Evolutionary conservation across 2,888 invertebrate genomes (phyloP).

Genomic region (Cheilosia grossa): DNA sequence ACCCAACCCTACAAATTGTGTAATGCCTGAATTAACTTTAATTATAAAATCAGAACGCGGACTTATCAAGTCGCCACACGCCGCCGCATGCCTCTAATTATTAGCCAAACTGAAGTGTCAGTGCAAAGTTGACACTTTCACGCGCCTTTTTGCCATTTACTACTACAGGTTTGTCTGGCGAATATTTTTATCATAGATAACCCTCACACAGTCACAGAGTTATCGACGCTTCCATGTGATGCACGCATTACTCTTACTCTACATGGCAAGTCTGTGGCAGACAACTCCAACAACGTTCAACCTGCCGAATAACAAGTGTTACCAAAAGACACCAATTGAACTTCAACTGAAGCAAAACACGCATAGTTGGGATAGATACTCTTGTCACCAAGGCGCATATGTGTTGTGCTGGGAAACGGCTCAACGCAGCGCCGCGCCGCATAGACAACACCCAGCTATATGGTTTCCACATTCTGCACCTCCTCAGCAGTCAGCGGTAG

Average conservation of each 20-base stretch:
- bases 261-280: slow-evolving; percentile 72
- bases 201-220: slow-evolving; percentile 1
- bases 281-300: slow-evolving; percentile 49
- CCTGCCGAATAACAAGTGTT: slow-evolving; percentile 29
- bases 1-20: slow-evolving; percentile 39
- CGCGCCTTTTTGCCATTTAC: slow-evolving; percentile 53
- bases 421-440: slow-evolving; percentile 3
- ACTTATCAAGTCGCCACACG: slow-evolving; percentile 18
- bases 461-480: slow-evolving; percentile 58
- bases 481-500: slow-evolving; percentile 28
- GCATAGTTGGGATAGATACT: slow-evolving; percentile 37
- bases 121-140: slow-evolving; percentile 63
- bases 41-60: slow-evolving; percentile 15
- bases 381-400: background rate
- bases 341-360: slow-evolving; percentile 57
- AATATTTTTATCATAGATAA: slow-evolving; percentile 14
- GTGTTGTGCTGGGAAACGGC: slow-evolving; percentile 35
- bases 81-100: slow-evolving; percentile 17
- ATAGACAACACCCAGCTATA: slow-evolving; percentile 51
- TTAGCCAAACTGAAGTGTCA: slow-evolving; percentile 3
- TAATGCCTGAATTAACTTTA: slow-evolving; percentile 39
- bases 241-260: slow-evolving; percentile 76
- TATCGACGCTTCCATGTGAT: slow-evolving; percentile 69
- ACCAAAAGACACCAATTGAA: slow-evolving; percentile 49
- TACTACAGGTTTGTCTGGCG: slow-evolving; percentile 17